A percentile compares a stretch with the other conserved stretches of the same genome.
Conservation (phyloP, 2,888 invertebrate genomes). For the Oxycera nigricornis region DNA sequence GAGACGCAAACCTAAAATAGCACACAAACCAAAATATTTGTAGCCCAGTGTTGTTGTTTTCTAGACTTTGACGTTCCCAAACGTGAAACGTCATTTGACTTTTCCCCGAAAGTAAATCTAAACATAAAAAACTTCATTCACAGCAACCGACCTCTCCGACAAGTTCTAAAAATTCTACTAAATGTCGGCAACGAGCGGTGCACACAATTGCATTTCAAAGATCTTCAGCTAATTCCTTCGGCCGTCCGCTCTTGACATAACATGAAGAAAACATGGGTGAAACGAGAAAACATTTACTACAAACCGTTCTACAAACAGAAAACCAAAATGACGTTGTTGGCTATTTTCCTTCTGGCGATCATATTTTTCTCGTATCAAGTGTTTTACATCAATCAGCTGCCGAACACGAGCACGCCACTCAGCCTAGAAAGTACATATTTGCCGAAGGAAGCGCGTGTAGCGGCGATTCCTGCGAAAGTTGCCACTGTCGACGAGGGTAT, state of each 20-base stretch:
- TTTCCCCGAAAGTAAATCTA: constrained; percentile 25
- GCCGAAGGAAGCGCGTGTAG: constrained; percentile 2
- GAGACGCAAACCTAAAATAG: no score
- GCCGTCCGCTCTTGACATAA: not conserved
- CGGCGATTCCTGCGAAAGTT: constrained; percentile 45
- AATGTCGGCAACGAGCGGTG: not conserved
- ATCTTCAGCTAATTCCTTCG: constrained; percentile 1
- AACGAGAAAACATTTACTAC: constrained; percentile 61
- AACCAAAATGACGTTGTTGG: constrained; percentile 60
- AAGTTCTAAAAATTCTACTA: not conserved
- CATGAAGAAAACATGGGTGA: constrained; percentile 61
- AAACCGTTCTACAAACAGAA: constrained; percentile 62
- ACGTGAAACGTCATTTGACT: not conserved
- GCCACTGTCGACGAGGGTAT: constrained; percentile 41
- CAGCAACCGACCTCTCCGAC: no score
- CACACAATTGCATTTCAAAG: not conserved
- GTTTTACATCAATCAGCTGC: constrained; percentile 61
- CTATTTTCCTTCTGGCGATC: constrained; percentile 60
- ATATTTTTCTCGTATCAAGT: constrained; percentile 60
- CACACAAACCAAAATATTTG: not conserved
- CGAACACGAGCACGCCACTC: constrained; percentile 56
- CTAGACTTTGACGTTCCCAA: constrained; percentile 4
- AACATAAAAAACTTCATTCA: not conserved
- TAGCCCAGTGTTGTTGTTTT: not conserved
- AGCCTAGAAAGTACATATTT: constrained; percentile 52